Conservation (phyloP, 2,797 vertebrate genomes). For the Xenopus petersii region DNA sequence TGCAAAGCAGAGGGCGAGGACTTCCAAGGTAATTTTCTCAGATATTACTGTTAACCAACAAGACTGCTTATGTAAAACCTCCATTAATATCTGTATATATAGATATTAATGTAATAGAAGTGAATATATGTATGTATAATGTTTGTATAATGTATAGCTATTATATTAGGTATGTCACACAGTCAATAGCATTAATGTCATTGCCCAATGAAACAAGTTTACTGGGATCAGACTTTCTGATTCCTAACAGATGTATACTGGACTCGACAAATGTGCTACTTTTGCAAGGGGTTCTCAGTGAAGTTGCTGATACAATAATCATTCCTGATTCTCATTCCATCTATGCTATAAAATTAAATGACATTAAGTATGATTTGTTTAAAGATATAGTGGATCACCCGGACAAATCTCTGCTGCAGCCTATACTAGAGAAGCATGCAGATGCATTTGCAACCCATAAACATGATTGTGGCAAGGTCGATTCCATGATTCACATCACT, state of each 20-base stretch:
- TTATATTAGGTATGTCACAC: too few relatives aligned
- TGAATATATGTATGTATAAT: too few relatives aligned
- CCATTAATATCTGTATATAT: too few relatives aligned
- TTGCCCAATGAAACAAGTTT: not conserved
- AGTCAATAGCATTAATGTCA: not conserved
- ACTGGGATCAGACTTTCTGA: not conserved
- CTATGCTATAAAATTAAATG: too few relatives aligned
- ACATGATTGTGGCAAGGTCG: not conserved
- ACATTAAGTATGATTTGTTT: not conserved
- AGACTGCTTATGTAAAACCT: too few relatives aligned
- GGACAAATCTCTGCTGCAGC: not conserved
- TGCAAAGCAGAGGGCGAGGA: too few relatives aligned
- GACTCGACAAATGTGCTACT: not conserved
- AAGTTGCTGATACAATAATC: not conserved
- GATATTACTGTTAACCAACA: too few relatives aligned
- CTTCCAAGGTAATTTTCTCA: too few relatives aligned
- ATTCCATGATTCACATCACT: not conserved
- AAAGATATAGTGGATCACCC: not conserved
- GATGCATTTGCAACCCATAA: not conserved
- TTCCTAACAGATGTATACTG: not conserved
- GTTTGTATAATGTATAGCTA: too few relatives aligned
- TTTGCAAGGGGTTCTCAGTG: not conserved
- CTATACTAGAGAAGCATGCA: not conserved
- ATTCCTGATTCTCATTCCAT: not conserved
- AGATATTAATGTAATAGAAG: too few relatives aligned